phyloP scores from a whole-genome alignment of 2,113 vertebrate genomes.

The human (Homo sapiens) region GRCh38 chr12:81520501-81521000 shows the following conservation, averaged over 20 bases:
- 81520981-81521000: background rate
- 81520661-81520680: background rate
- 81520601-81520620: background rate
- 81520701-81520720: background rate
- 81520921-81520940: background rate
- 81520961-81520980: background rate
- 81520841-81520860: background rate
- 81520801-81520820: background rate
- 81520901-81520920: background rate
- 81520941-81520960: background rate
- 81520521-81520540: background rate
- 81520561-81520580: background rate
- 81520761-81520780: background rate
- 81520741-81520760: background rate
- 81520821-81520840: background rate
- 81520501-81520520: background rate
- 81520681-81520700: background rate
- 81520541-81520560: background rate
- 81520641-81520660: background rate
- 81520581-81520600: background rate
- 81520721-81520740: background rate
- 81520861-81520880: background rate
- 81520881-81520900: background rate
- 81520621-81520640: background rate
- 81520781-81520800: background rate